Base-by-base conservation (phyloP, 2,888 invertebrate species). In the Leptinotarsa juncta region DNA sequence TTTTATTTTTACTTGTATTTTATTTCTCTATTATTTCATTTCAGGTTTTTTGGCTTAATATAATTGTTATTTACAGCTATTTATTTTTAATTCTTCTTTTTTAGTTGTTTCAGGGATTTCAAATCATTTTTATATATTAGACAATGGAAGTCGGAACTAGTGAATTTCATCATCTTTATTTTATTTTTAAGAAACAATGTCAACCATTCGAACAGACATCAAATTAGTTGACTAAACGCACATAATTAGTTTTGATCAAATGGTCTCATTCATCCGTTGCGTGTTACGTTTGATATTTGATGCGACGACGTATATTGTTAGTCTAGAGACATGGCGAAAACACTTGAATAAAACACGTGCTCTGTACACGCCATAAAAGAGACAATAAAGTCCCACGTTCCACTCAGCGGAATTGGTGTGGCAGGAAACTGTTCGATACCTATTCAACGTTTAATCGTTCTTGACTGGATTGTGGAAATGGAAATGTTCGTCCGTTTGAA, bases 301-400 rank as follows among this genome's bases (percentile, higher is more conserved):
- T 66, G 65, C 62, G 62, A 62, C 42, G 62, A 62, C 32, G 42
- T 62, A 12, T 62, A 62, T 62, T 18, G 42, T 62, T 16, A 32
- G 62, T n/a, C 42, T 16, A 42, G 50, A 71, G 50, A 65, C 70
- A 65, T 26, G 10, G 10, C 26, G 71, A 71, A 71, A 71, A 32
- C 65, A 53, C 12, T 65, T 65, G 71, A 71, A 71, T 71, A 53
- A 71, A 51, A 65, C 65, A 71, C 53, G 51, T 65, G 53, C 51
- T 65, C n/a, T 1, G 62, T 62, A 42, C 62, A 42, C 32, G 32
- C 62, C 62, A n/a, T 62, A 62, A 62, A 62, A 62, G n/a, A 62
- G 18, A 62, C 62, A 62, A 62, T 62, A 32, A 32, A 62, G 42
- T 53, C 42, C 48, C 71, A 16, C 66, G 51, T 53, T 16, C 70